A percentile compares a stretch with the other conserved stretches of the same genome.
Conservation (phyloP, 2,888 invertebrate genomes). For the Campoletis raptor region DNA sequence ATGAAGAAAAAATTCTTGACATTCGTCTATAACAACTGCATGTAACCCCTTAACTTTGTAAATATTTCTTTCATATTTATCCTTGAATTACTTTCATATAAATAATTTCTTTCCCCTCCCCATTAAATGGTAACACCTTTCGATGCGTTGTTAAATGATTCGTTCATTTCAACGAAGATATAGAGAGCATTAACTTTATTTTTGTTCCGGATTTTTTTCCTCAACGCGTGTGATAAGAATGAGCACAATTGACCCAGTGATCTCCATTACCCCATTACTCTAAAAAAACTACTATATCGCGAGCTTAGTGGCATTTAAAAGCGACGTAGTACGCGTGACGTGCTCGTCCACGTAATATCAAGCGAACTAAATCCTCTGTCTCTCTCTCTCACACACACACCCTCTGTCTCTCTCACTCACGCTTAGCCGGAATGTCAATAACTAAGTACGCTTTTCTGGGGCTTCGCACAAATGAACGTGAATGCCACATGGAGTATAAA, state of each 20-base stretch:
- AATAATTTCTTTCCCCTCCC: not conserved
- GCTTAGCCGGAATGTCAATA: not conserved
- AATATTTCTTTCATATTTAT: no score
- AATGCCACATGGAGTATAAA: conserved; percentile 21
- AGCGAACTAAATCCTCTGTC: conserved; percentile 41
- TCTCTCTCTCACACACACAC: conserved; percentile 8
- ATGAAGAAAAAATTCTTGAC: no score
- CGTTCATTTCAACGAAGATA: not conserved
- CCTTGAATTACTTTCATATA: no score
- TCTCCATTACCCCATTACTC: conserved; percentile 12
- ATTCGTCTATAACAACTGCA: no score
- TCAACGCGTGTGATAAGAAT: not conserved
- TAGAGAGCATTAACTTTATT: not conserved
- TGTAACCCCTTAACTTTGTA: no score
- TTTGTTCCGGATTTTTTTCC: not conserved
- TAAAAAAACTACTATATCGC: conserved; percentile 19
- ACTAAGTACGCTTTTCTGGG: conserved; percentile 18
- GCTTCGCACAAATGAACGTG: not conserved
- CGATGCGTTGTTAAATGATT: not conserved
- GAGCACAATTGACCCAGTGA: conserved; percentile 13
- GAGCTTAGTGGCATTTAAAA: conserved; percentile 41
- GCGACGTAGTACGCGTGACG: conserved; percentile 55
- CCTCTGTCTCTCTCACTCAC: conserved; percentile 13
- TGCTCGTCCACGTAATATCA: conserved; percentile 52
- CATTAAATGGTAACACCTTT: not conserved